A percentile compares a stretch with the other conserved stretches of the same genome.
These are phyloP conservation scores for Dorcus parallelipipedus DNA, from an alignment of 2,888 invertebrate genomes.

Conservation along the genomic window DNA sequence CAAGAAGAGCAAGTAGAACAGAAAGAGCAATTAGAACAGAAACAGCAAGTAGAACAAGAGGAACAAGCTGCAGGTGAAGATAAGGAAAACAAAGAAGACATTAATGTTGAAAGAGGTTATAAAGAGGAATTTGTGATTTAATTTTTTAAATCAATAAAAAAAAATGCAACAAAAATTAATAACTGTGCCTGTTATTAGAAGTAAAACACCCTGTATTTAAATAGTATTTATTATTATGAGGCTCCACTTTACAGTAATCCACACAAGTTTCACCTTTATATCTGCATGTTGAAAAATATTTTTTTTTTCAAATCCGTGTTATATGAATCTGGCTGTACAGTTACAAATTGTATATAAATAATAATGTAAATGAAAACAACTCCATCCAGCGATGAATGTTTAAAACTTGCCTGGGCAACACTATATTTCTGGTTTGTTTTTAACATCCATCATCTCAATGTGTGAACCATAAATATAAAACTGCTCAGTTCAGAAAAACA, in stretches of 20 bases:
- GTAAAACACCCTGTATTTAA: constrained; percentile 9
- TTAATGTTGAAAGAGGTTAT: neutral
- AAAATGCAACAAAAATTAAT: neutral
- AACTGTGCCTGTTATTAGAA: neutral
- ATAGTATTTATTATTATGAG: constrained; percentile 19
- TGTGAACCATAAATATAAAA: too few relatives aligned
- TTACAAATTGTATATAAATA: neutral
- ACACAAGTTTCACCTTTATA: constrained; percentile 10
- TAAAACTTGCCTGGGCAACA: too few relatives aligned
- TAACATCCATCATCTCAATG: too few relatives aligned
- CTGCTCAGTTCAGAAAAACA: neutral
- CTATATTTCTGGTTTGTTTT: too few relatives aligned
- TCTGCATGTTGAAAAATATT: constrained; percentile 20
- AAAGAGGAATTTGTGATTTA: constrained; percentile 1
- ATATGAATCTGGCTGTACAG: constrained; percentile 3
- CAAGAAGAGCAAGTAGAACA: too few relatives aligned
- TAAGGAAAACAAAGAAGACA: neutral
- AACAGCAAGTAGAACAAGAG: neutral
- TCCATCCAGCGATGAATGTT: too few relatives aligned
- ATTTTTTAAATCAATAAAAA: neutral
- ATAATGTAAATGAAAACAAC: too few relatives aligned
- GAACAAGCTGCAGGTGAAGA: neutral
- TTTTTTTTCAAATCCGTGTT: constrained; percentile 5
- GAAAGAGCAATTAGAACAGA: neutral
- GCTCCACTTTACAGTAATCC: constrained; percentile 17